Evolutionary conservation across 2,797 vertebrate genomes (phyloP), one percentile per base, ranked within the genome.

Genomic region (Adelosebastes latens): DNA sequence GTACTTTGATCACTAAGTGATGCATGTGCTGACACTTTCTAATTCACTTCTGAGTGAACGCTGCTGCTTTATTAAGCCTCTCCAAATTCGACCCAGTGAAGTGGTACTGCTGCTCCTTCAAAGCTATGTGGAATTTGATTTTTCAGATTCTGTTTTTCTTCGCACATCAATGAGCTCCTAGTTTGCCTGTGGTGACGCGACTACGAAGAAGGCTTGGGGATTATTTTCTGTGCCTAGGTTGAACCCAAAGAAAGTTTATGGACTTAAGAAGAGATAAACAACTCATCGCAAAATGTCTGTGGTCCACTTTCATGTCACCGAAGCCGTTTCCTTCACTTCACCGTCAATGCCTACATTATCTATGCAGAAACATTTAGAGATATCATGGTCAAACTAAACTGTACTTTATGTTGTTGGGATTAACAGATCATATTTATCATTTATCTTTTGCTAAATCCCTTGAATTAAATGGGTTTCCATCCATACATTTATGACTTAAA

Each of bases 1-100:
- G 87, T 89, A 83, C 90, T 93, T 92, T 90, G 88, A 93, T 94
- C 86, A 84, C 75, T 81, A 85, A 80, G 73, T 79, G 86, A 91
- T 88, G 84, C 84, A 81, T 88, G 85, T 62, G 61, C 64, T 82
- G 83, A 80, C 82, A 74, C 76, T 77, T 84, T 88, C 75, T 87
- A 88, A 85, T 86, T 85, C 69, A 75, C 80, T 88, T 87, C 79
- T 84, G 69, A 80, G 78, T 60, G 55, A 88, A 81, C 75, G 70
- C 42, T 75, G 75, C 75, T 74, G 66, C 72, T 83, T 87, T 90
- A 87, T 83, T 80, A 89, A 82, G 72, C 74, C 63, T 53, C 56
- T 73, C n/a, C 12, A 79, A 88, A 80, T 56, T 27, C n/a, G 16
- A 79, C 73, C 73, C 73, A 80, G 75, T 60, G 73, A 86, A 86